Conservation (phyloP, 1,140 invertebrate genomes). For the Cataglyphis hispanica region DNA sequence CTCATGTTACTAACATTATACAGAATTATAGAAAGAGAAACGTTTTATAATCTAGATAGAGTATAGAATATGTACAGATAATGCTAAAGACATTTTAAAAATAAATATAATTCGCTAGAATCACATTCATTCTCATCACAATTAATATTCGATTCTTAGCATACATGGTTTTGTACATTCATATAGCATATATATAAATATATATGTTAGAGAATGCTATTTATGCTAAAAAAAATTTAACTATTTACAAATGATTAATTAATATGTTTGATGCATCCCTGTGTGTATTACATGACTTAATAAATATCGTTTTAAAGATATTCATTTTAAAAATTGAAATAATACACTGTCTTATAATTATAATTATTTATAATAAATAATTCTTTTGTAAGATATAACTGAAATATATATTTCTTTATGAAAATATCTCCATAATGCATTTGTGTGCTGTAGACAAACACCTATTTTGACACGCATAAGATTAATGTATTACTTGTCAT, state of each 20-base stretch:
- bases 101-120: slow-evolving; percentile 13
- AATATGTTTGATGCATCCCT: slow-evolving; percentile 19
- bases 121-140: slow-evolving; percentile 6
- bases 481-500: slow-evolving; percentile 24
- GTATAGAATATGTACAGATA: slow-evolving; percentile 17
- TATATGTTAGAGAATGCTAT: slow-evolving; percentile 8
- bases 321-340: background rate
- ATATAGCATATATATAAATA: background rate
- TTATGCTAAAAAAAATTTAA: slow-evolving; percentile 29
- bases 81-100: slow-evolving; percentile 27
- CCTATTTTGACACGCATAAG: slow-evolving; percentile 6
- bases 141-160: slow-evolving; percentile 19
- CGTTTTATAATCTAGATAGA: slow-evolving; percentile 45
- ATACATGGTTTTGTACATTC: slow-evolving; percentile 14
- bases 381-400: slow-evolving; percentile 11
- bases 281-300: slow-evolving; percentile 6
- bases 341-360: slow-evolving; percentile 25
- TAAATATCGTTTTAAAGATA: slow-evolving; percentile 18
- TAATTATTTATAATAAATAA: slow-evolving; percentile 33
- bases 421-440: slow-evolving; percentile 24
- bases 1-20: slow-evolving; percentile 65
- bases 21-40: slow-evolving; percentile 25
- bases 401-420: slow-evolving; percentile 7
- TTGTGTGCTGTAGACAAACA: background rate
- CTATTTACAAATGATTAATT: slow-evolving; percentile 47